A percentile compares a stretch with the other conserved stretches of the same genome.
phyloP scores from a whole-genome alignment of 2,113 vertebrate species.

The Agelaius phoeniceus region DNA sequence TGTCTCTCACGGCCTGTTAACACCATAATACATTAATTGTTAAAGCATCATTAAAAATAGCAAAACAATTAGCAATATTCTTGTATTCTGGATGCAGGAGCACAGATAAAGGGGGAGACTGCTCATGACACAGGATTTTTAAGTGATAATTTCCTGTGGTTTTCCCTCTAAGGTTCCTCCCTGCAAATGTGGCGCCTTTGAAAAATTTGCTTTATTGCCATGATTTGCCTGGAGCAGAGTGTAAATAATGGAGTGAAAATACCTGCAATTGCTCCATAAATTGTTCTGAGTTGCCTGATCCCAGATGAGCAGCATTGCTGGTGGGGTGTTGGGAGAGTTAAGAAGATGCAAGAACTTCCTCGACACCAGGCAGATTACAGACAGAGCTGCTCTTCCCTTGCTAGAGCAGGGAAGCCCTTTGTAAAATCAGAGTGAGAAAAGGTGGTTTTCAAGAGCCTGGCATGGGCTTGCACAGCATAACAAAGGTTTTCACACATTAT shows the following conservation, averaged over 20 bases:
- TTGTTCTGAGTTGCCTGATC: too few relatives aligned
- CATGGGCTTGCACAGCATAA: fast-evolving
- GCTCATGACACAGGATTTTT: not conserved
- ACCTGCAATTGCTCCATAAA: not conserved
- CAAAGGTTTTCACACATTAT: not conserved
- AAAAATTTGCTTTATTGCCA: not conserved
- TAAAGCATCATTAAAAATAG: not conserved
- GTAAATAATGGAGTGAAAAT: not conserved
- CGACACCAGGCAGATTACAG: not conserved
- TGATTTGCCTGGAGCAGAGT: not conserved
- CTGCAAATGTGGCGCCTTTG: not conserved
- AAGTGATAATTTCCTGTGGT: not conserved
- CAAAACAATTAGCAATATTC: not conserved
- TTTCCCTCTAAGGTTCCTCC: not conserved
- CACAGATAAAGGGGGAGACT: not conserved
- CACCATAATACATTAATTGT: not conserved
- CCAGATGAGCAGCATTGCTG: fast-evolving
- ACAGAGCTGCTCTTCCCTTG: not conserved
- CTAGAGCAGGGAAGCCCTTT: not conserved
- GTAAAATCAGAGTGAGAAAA: not conserved
- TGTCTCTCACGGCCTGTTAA: not conserved
- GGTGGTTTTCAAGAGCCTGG: not conserved
- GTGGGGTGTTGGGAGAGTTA: not conserved
- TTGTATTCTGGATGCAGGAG: not conserved
- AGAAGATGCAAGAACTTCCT: not conserved